Conservation (phyloP, 1,140 invertebrate genomes). For the Lerema accius region DNA sequence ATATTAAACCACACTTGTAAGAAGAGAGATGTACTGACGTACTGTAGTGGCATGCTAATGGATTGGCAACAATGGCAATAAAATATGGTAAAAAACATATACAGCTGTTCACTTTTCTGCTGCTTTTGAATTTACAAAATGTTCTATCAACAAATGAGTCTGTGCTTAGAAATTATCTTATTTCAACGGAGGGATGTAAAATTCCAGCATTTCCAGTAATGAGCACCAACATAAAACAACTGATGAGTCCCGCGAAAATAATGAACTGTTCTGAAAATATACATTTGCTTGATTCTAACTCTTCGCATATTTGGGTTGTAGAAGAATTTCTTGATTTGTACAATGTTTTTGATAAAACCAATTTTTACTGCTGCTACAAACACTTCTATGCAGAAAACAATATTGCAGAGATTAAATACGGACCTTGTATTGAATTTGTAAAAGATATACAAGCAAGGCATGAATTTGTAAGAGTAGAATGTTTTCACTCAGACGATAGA, state of each 20-base stretch:
- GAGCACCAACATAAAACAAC: not conserved
- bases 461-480: conserved; percentile 38
- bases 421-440: conserved; percentile 34
- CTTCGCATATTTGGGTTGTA: conserved; percentile 37
- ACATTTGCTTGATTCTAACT: conserved; percentile 22
- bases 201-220: conserved; percentile 1
- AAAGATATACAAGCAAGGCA: conserved; percentile 30
- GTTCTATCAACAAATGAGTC: not conserved
- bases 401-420: conserved; percentile 31
- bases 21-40: no score
- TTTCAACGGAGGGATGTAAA: conserved; percentile 10
- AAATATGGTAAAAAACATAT: not conserved
- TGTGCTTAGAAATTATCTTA: not conserved
- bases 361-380: conserved; percentile 40
- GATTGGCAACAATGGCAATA: not conserved
- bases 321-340: conserved; percentile 15
- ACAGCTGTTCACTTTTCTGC: not conserved
- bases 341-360: conserved; percentile 18
- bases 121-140: not conserved
- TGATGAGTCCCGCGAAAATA: not conserved
- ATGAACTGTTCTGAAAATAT: conserved; percentile 9
- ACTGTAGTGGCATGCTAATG: no score
- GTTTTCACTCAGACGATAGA: conserved; percentile 35
- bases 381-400: conserved; percentile 29
- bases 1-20: no score